These are phyloP conservation scores for Hypsopygia costalis DNA, from an alignment of 2,888 invertebrate genomes.

Conservation along the genomic window DNA sequence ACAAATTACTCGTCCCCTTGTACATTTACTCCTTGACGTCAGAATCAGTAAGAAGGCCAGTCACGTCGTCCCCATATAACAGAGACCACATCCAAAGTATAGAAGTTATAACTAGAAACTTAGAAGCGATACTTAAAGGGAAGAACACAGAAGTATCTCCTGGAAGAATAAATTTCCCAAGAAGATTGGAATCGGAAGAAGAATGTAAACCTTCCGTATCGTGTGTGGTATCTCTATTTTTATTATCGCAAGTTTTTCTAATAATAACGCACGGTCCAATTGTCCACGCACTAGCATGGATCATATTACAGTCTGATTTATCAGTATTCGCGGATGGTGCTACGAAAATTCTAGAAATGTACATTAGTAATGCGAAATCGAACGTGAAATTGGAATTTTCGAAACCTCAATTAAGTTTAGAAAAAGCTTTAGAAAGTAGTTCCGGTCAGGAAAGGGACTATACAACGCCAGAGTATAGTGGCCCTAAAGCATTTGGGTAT, in stretches of 20 bases:
- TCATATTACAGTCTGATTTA: constrained; percentile 91
- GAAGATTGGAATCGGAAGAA: constrained; percentile 72
- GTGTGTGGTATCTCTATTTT: constrained; percentile 93
- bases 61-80: constrained; percentile 58
- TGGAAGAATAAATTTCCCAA: constrained; percentile 50
- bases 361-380: constrained; percentile 78
- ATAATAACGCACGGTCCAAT: constrained; percentile 95
- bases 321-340: constrained; percentile 85
- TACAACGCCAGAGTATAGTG: constrained; percentile 65
- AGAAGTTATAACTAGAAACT: constrained; percentile 82
- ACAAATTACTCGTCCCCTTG: constrained; percentile 94
- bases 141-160: constrained; percentile 77
- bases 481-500: constrained; percentile 56
- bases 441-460: constrained; percentile 66
- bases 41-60: constrained; percentile 42
- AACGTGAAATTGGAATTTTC: constrained; percentile 82
- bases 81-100: constrained; percentile 73
- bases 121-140: constrained; percentile 82
- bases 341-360: constrained; percentile 84
- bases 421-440: constrained; percentile 84
- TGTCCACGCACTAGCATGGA: constrained; percentile 94
- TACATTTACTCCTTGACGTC: constrained; percentile 94
- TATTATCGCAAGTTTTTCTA: constrained; percentile 96
- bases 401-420: constrained; percentile 87
- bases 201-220: constrained; percentile 87